Base-by-base conservation (phyloP, 2,113 vertebrate genomes). In the Brienomyrus brachyistius region DNA sequence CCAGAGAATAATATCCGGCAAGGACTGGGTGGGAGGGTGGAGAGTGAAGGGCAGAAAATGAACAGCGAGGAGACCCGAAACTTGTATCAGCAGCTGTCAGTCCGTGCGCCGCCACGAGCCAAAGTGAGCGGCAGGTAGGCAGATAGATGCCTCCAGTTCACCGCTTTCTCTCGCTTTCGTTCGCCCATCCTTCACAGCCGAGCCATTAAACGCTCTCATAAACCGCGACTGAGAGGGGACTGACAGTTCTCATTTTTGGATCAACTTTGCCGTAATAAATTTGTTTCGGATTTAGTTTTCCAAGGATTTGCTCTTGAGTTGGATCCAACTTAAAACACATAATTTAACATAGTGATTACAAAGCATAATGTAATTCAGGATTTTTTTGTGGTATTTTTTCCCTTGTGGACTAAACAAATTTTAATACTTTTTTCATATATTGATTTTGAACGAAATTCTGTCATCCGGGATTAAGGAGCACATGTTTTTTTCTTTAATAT, bases 391-490 rank as follows among this genome's bases (percentile, higher is more conserved):
- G 80, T 27, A 35, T 19, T 59, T 86, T 80, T 19, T 83, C 91
- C 89, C 91, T 93, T 87, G 89, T 35, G 93, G 93, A 94, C 93
- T 83, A 90, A 91, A 66, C 92, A 89, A 90, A 88, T 91, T 92
- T 92, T 86, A 90, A 89, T 90, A 89, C 70, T 52, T 91, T 90
- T 90, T 92, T 90, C 87, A 48, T 92, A 66, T 90, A 90, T 91
- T 93, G 91, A 89, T 92, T 93, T 91, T 92, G 92, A 93, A 92
- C 86, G 92, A 92, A 92, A 92, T 93, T 92, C 93, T 93, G 83
- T 91, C 93, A 93, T 94, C 93, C 93, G 94, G 94, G 94, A 94
- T 92, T 89, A 93, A 93, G 94, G 92, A 94, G 91, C 91, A 85
- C 92, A 93, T 90, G 90, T 93, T 93, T 94, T 94, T 62, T 48